Evolutionary conservation across 2,113 vertebrate species (phyloP).

Genomic region (Lampris incognitus): DNA sequence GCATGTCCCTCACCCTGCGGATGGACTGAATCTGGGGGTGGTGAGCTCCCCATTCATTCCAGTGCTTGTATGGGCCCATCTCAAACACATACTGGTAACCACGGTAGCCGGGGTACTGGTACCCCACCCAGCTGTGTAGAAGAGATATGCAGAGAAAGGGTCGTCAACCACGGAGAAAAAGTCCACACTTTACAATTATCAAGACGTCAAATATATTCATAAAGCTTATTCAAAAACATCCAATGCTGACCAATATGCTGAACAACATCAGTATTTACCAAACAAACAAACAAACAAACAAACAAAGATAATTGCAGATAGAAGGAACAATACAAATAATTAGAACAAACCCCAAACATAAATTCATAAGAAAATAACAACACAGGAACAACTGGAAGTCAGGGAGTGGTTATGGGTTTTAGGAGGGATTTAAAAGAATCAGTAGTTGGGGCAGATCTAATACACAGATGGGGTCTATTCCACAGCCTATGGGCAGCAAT

Average conservation of each 20-base stretch:
- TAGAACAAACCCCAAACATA: too few relatives aligned
- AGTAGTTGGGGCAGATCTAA: too few relatives aligned
- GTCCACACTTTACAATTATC: background rate
- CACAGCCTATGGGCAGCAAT: too few relatives aligned
- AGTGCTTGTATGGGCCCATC: slow-evolving; percentile 83
- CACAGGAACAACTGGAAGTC: too few relatives aligned
- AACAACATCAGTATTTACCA: too few relatives aligned
- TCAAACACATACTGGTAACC: slow-evolving; percentile 87
- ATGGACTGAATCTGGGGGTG: slow-evolving; percentile 88
- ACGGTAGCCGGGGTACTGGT: slow-evolving; percentile 88
- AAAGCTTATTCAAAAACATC: background rate
- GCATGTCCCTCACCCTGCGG: slow-evolving; percentile 87
- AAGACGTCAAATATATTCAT: background rate
- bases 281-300: too few relatives aligned
- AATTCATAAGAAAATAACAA: too few relatives aligned
- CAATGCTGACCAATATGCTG: background rate
- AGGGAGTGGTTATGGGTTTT: too few relatives aligned
- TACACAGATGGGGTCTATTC: too few relatives aligned
- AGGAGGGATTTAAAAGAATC: too few relatives aligned
- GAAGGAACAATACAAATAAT: too few relatives aligned
- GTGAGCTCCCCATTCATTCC: slow-evolving; percentile 87
- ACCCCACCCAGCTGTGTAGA: slow-evolving; percentile 84
- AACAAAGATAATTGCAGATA: too few relatives aligned
- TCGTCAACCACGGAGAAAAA: background rate
- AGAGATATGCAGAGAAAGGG: slow-evolving; percentile 13